Conservation (phyloP, 2,797 vertebrate species). For the Urophycis tenuis region DNA sequence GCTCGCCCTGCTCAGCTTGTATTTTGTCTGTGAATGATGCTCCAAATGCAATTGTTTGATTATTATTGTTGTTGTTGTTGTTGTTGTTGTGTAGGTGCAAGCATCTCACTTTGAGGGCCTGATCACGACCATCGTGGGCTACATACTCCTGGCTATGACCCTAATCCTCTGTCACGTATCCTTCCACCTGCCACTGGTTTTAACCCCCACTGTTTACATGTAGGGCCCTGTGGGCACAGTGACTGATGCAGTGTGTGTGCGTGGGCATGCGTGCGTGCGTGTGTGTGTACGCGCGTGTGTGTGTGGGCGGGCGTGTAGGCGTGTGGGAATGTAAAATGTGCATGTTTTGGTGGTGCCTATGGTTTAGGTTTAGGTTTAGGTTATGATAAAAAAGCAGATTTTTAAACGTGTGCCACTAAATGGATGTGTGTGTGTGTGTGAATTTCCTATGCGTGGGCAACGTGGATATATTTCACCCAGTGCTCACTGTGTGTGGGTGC, state of each 20-base stretch:
- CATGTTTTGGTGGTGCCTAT: too few relatives aligned
- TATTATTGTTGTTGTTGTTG: background rate
- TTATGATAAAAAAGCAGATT: too few relatives aligned
- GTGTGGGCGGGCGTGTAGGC: background rate
- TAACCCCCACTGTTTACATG: background rate
- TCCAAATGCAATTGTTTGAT: background rate
- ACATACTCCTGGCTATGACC: conserved; percentile 91
- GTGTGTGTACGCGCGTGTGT: background rate
- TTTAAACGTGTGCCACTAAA: too few relatives aligned
- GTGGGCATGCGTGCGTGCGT: background rate
- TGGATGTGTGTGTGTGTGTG: background rate
- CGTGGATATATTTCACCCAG: too few relatives aligned
- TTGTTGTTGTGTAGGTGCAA: conserved; percentile 72
- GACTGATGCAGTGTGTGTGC: background rate
- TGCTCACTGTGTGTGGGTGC: too few relatives aligned
- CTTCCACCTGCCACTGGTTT: conserved; percentile 58
- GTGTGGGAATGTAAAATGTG: background rate
- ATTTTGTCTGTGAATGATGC: background rate
- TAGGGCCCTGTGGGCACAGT: too few relatives aligned
- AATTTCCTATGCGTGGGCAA: background rate
- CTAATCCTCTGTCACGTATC: conserved; percentile 98
- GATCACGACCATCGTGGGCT: conserved; percentile 97
- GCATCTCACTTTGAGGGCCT: conserved; percentile 98
- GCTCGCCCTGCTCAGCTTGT: background rate
- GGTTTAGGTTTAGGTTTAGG: too few relatives aligned